These are phyloP conservation scores for Tholera decimalis DNA, from an alignment of 2,888 invertebrate species.

Conservation along the genomic window DNA sequence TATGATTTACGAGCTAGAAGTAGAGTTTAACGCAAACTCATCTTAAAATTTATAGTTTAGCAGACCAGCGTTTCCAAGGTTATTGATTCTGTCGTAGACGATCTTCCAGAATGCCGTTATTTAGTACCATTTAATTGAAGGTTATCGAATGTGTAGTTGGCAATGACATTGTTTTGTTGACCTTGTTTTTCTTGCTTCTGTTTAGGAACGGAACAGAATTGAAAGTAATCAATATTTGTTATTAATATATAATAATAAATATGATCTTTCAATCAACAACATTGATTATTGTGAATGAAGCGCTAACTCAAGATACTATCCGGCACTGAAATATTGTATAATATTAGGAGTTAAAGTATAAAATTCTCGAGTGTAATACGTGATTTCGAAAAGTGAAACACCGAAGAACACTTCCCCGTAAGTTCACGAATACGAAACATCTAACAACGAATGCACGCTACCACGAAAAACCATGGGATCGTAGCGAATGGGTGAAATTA, in stretches of 20 bases:
- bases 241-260: no score
- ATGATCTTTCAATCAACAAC: not conserved
- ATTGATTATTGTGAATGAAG: not conserved
- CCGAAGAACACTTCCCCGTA: no score
- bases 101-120: not conserved
- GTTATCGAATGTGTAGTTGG: constrained; percentile 7
- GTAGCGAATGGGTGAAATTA: no score
- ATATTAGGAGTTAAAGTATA: no score
- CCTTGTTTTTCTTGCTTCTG: constrained; percentile 1
- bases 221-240: not conserved
- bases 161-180: constrained; percentile 4
- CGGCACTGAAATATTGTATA: no score
- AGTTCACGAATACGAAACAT: no score
- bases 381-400: no score
- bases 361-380: no score
- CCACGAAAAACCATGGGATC: no score
- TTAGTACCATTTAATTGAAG: not conserved
- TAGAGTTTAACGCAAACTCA: not conserved
- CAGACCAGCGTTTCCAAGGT: not conserved
- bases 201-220: not conserved
- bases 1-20: not conserved
- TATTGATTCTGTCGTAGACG: not conserved
- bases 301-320: no score
- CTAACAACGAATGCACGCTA: no score
- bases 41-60: not conserved